Percentiles rank a stretch among this genome's conserved stretches.
Conservation (phyloP, 2,797 vertebrate genomes). For the Pygocentrus nattereri region DNA sequence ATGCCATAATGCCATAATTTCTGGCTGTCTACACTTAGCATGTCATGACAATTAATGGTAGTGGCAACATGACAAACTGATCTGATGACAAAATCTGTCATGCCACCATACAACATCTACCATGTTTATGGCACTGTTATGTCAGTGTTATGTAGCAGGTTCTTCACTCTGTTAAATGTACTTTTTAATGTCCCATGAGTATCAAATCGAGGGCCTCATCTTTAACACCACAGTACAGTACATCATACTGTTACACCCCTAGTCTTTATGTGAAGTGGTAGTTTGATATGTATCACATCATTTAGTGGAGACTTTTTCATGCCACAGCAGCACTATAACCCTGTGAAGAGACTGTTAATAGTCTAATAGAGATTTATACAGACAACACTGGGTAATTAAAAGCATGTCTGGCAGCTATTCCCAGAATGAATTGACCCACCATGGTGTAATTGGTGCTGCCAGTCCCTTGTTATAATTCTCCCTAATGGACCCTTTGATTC, state of each 20-base stretch:
- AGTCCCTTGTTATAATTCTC: constrained; percentile 33
- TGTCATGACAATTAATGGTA: too few relatives aligned
- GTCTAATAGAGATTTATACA: constrained; percentile 44
- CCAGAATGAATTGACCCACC: constrained; percentile 8
- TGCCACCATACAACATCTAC: too few relatives aligned
- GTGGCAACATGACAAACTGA: too few relatives aligned
- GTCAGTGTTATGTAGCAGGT: too few relatives aligned
- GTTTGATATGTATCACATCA: neutral
- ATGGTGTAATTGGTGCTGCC: constrained; percentile 40
- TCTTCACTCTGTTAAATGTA: too few relatives aligned
- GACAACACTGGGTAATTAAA: constrained; percentile 41
- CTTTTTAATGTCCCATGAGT: too few relatives aligned
- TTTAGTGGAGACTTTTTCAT: neutral
- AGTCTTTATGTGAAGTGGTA: neutral
- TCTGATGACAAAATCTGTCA: too few relatives aligned
- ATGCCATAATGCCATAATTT: too few relatives aligned
- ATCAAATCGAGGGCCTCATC: too few relatives aligned
- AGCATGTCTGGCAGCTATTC: constrained; percentile 23
- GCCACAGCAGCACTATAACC: neutral
- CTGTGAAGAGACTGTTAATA: neutral
- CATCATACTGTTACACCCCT: neutral
- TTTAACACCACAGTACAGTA: too few relatives aligned
- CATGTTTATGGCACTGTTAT: too few relatives aligned
- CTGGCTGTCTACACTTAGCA: too few relatives aligned
- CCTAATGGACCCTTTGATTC: constrained; percentile 43